A percentile compares a stretch with the other conserved stretches of the same genome.
Conservation (phyloP, 2,888 invertebrate species). For the Harpagoxenus sublaevis region DNA sequence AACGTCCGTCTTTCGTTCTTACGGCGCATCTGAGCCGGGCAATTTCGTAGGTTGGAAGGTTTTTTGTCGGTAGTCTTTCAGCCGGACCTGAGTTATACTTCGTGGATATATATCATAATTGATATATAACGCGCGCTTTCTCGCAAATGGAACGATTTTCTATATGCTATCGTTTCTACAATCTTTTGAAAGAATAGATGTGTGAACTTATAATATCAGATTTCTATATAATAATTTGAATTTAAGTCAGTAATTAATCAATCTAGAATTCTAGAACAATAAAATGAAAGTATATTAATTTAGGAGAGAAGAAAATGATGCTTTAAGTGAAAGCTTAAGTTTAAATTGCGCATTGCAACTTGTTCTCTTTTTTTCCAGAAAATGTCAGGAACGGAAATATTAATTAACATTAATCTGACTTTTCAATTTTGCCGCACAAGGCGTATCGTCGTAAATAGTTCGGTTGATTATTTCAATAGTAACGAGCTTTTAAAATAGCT, state of each 20-base stretch:
- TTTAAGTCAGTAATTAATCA: neutral
- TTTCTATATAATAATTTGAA: neutral
- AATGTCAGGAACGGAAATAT: neutral
- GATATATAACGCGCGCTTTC: neutral
- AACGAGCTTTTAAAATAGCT: conserved; percentile 58
- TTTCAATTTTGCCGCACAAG: neutral
- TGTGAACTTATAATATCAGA: too few species aligned
- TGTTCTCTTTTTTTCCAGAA: neutral
- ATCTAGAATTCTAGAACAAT: neutral
- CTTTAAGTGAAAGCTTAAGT: neutral
- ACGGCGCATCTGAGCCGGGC: conserved; percentile 49
- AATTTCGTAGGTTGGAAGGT: conserved; percentile 36
- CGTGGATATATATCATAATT: conserved; percentile 4
- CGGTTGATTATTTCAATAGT: conserved; percentile 42
- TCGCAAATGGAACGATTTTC: neutral
- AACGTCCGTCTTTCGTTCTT: conserved; percentile 49
- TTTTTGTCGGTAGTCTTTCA: conserved; percentile 37
- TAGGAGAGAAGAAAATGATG: neutral
- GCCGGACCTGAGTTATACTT: conserved; percentile 17
- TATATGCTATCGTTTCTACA: neutral
- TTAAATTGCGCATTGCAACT: neutral
- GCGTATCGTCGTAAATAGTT: neutral
- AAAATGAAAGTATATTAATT: neutral
- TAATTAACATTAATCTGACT: conserved; percentile 1
- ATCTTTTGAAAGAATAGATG: neutral